Evolutionary conservation across 2,113 vertebrate genomes (phyloP).

Genomic region (Phalacrocorax aristotelis): DNA sequence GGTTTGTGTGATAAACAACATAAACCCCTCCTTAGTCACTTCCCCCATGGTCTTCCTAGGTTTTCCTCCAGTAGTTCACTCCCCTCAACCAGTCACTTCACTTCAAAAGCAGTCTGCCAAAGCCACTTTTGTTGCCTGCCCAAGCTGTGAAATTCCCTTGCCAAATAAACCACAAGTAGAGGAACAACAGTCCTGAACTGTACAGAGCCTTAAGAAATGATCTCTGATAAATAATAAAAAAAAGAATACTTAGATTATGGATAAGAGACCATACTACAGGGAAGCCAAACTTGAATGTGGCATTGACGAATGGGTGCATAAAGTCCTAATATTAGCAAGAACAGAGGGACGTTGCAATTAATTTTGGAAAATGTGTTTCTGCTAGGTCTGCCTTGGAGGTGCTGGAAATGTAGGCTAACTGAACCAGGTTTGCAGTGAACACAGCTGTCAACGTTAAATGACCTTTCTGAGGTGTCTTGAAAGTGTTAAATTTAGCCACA

Average conservation of each 20-base stretch:
- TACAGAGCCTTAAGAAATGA: neutral
- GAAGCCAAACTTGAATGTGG: neutral
- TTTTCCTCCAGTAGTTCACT: neutral
- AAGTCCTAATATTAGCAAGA: neutral
- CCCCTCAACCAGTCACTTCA: neutral
- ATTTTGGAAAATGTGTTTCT: neutral
- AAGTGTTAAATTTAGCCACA: too few species aligned
- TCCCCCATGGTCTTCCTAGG: neutral
- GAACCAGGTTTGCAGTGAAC: too few species aligned
- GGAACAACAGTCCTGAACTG: neutral
- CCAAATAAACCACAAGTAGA: neutral
- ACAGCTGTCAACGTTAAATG: too few species aligned
- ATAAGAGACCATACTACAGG: neutral
- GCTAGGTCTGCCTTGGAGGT: too few species aligned
- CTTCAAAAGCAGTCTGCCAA: neutral
- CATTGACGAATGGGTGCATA: neutral
- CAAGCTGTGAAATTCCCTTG: neutral
- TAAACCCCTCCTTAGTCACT: neutral
- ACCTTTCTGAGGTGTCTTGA: too few species aligned
- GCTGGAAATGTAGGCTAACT: too few species aligned
- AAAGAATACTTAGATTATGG: neutral
- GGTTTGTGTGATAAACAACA: neutral
- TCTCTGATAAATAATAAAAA: neutral
- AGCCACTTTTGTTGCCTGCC: neutral
- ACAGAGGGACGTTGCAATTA: neutral